Conservation (phyloP, 2,888 invertebrate species). For the Atrina japonica region DNA sequence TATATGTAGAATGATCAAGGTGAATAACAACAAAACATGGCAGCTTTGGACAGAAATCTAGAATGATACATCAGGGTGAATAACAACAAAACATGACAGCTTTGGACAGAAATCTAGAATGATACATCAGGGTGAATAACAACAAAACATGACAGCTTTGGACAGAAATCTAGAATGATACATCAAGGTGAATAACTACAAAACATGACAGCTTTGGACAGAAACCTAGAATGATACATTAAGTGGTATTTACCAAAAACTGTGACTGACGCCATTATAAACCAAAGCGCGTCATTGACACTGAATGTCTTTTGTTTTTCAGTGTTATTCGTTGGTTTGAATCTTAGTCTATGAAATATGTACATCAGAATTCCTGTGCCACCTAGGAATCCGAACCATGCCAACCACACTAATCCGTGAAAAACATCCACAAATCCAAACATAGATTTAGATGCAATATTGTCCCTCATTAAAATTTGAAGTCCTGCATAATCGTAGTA, state of each 20-base stretch:
- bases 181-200: too few relatives aligned
- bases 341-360: conserved; percentile 82
- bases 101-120: too few relatives aligned
- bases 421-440: conserved; percentile 97
- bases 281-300: conserved; percentile 95
- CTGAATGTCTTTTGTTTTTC: conserved; percentile 87
- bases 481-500: conserved; percentile 96
- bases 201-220: too few relatives aligned
- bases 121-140: too few relatives aligned
- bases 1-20: too few relatives aligned
- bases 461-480: conserved; percentile 92
- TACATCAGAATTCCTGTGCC: conserved; percentile 92
- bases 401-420: conserved; percentile 92
- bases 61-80: too few relatives aligned
- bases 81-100: too few relatives aligned
- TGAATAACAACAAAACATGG: too few relatives aligned
- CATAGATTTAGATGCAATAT: conserved; percentile 89
- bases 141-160: too few relatives aligned
- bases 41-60: too few relatives aligned
- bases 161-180: too few relatives aligned
- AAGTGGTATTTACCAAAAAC: conserved; percentile 86
- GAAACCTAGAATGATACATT: too few relatives aligned
- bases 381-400: conserved; percentile 88
- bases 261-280: conserved; percentile 94
- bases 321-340: conserved; percentile 20